Conservation (phyloP, 2,888 invertebrate genomes). For the Tuberolachnus salignus region DNA sequence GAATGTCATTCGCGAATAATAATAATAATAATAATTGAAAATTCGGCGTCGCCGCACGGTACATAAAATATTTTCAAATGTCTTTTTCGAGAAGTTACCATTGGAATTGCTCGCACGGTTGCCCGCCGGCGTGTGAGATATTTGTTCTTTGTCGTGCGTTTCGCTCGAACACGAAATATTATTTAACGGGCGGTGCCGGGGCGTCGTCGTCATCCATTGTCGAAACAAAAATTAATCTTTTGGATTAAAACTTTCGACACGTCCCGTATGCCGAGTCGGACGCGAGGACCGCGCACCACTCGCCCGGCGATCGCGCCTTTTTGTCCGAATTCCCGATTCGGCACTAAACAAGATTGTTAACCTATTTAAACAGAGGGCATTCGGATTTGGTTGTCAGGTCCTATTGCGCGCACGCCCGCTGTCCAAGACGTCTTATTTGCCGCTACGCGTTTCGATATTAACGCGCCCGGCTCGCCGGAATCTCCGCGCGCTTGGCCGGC, state of each 20-base stretch:
- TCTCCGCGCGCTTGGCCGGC: background rate
- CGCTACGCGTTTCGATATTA: no score
- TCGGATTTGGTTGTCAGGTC: slow-evolving; percentile 26
- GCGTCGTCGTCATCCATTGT: background rate
- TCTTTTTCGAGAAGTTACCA: no score
- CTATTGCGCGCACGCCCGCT: background rate
- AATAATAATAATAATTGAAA: no score
- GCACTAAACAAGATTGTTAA: background rate
- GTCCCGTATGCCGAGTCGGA: background rate
- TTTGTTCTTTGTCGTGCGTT: no score
- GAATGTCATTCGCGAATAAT: no score
- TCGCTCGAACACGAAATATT: no score
- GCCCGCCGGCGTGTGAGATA: no score
- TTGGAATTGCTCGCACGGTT: no score
- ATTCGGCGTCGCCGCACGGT: background rate
- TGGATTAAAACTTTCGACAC: slow-evolving; percentile 20
- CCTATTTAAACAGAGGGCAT: slow-evolving; percentile 9
- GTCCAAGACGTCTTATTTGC: background rate
- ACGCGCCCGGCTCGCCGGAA: background rate
- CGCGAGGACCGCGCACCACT: background rate
- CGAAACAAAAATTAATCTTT: slow-evolving; percentile 19
- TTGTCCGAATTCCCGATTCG: slow-evolving; percentile 22
- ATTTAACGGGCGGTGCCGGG: no score
- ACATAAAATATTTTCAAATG: no score
- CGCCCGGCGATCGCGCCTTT: background rate